phyloP scores from a whole-genome alignment of 1,140 invertebrate genomes.

The Lepidotrigona ventralis region DNA sequence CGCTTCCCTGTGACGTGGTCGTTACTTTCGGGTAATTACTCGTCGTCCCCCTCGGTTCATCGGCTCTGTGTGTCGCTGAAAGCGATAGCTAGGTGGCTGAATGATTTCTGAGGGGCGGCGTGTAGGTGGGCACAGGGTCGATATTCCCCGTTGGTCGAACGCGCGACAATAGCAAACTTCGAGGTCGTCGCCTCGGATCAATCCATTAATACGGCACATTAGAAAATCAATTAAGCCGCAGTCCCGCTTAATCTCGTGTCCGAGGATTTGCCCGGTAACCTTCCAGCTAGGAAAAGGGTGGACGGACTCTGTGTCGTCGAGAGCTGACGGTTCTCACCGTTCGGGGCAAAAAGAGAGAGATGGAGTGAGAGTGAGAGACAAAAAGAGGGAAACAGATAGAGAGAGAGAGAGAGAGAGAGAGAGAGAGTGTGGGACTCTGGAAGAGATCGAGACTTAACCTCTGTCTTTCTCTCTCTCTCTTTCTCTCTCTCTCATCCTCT shows the following conservation, averaged over 20 bases:
- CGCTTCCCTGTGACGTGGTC: slow-evolving; percentile 17
- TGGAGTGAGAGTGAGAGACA: slow-evolving; percentile 5
- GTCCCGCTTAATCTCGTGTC: slow-evolving; percentile 46
- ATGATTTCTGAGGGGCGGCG: slow-evolving; percentile 8
- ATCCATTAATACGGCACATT: slow-evolving; percentile 52
- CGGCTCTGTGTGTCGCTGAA: slow-evolving; percentile 23
- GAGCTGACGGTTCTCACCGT: slow-evolving; percentile 42
- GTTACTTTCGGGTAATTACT: slow-evolving; percentile 64
- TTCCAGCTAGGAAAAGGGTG: not conserved
- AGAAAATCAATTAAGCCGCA: slow-evolving; percentile 56
- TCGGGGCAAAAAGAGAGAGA: slow-evolving; percentile 14
- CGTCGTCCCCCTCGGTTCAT: slow-evolving; percentile 48
- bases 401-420: slow-evolving; percentile 9
- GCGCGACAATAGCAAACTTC: slow-evolving; percentile 42
- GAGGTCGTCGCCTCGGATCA: slow-evolving; percentile 39
- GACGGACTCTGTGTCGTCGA: slow-evolving; percentile 8
- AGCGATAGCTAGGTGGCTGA: slow-evolving; percentile 23
- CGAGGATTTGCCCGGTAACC: slow-evolving; percentile 43
- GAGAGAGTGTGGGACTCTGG: not conserved
- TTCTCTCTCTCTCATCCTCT: slow-evolving; percentile 5
- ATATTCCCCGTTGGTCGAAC: slow-evolving; percentile 17
- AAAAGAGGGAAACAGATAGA: slow-evolving; percentile 9
- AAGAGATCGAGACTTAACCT: slow-evolving; percentile 5
- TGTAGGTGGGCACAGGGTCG: slow-evolving; percentile 3
- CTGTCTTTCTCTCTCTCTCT: not conserved